A percentile compares a stretch with the other conserved stretches of the same genome.
These are phyloP conservation scores for Spodoptera litura DNA, from an alignment of 1,140 invertebrate genomes.

Conservation along the genomic window DNA sequence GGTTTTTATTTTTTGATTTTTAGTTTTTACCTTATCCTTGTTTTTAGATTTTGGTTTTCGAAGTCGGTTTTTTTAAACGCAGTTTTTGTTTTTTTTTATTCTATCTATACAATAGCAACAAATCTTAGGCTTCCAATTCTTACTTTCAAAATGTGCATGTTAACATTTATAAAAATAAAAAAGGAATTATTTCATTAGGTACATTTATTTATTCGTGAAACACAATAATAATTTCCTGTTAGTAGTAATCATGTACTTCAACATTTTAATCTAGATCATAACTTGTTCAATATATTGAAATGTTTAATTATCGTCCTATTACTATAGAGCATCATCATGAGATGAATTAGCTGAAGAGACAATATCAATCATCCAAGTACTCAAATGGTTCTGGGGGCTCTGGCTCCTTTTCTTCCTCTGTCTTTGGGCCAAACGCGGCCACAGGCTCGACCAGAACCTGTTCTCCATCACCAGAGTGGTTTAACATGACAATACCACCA, in stretches of 20 bases:
- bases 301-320: slow-evolving; percentile 62
- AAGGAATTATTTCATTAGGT: slow-evolving; percentile 26
- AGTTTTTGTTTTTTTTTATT: no score
- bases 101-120: no score
- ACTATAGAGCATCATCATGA: slow-evolving; percentile 47
- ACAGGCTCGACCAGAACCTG: slow-evolving; percentile 97
- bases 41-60: no score
- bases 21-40: no score
- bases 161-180: neutral
- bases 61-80: no score
- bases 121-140: no score
- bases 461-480: slow-evolving; percentile 93
- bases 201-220: slow-evolving; percentile 54
- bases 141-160: no score
- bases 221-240: slow-evolving; percentile 68
- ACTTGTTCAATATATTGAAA: slow-evolving; percentile 70
- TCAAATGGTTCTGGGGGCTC: slow-evolving; percentile 99
- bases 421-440: slow-evolving; percentile 96
- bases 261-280: slow-evolving; percentile 64
- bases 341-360: slow-evolving; percentile 57
- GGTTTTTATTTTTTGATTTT: no score
- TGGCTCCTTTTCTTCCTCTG: slow-evolving; percentile 97
- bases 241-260: slow-evolving; percentile 71
- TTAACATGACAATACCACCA: slow-evolving; percentile 98
- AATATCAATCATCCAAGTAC: slow-evolving; percentile 93